These are phyloP conservation scores for Diploscapter pachys DNA, from an alignment of 1,140 invertebrate genomes.

Conservation along the genomic window DNA sequence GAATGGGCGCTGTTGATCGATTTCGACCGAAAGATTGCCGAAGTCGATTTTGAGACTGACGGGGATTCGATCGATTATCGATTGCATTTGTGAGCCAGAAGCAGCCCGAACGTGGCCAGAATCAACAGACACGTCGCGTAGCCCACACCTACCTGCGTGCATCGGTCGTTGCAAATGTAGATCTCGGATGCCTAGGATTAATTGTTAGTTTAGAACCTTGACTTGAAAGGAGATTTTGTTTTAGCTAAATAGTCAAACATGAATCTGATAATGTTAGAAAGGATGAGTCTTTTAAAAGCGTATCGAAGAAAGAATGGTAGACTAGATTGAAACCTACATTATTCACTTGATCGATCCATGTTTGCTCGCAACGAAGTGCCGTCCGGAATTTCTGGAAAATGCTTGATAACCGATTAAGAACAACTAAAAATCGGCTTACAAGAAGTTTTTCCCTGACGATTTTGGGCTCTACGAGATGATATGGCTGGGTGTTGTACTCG, in stretches of 20 bases:
- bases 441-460: too few species aligned
- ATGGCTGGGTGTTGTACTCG: too few species aligned
- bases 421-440: too few species aligned
- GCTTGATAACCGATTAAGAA: too few species aligned
- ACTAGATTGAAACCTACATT: slow-evolving; percentile 7
- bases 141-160: slow-evolving; percentile 16
- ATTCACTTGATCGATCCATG: slow-evolving; percentile 12
- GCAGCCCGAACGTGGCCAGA: neutral
- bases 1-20: neutral
- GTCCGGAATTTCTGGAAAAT: too few species aligned
- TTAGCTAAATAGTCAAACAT: too few species aligned
- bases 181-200: slow-evolving; percentile 3
- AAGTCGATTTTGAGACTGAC: neutral
- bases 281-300: too few species aligned
- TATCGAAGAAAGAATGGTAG: too few species aligned
- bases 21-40: neutral
- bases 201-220: too few species aligned
- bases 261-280: too few species aligned
- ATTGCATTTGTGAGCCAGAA: slow-evolving; percentile 4
- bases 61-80: neutral
- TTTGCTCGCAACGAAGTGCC: neutral
- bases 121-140: slow-evolving; percentile 8
- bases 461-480: too few species aligned
- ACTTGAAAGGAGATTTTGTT: too few species aligned
- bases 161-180: slow-evolving; percentile 25